Conservation (phyloP, 92 coral and sea anemone species). For the Phymanthus crucifer region DNA sequence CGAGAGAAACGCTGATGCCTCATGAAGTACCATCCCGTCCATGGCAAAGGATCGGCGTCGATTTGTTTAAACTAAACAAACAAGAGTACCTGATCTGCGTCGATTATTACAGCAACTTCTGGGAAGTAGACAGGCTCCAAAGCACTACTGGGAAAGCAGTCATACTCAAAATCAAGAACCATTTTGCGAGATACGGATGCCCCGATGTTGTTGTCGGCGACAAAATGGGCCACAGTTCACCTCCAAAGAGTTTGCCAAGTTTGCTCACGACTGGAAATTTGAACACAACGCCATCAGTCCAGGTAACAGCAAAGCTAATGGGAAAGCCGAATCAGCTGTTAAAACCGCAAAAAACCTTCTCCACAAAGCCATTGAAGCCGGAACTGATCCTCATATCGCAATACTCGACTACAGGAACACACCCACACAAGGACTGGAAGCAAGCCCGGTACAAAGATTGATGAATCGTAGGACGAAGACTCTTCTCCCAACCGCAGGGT, state of each 20-base stretch:
- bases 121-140: background rate
- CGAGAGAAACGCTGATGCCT: too few relatives aligned
- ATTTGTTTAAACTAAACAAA: too few relatives aligned
- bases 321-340: constrained; percentile 14
- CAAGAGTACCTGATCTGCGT: too few relatives aligned
- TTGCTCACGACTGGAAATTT: constrained; percentile 39
- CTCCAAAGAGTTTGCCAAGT: constrained; percentile 24
- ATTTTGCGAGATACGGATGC: constrained; percentile 42
- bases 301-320: constrained; percentile 26
- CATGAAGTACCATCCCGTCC: too few relatives aligned
- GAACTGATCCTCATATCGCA: constrained; percentile 3
- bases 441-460: constrained; percentile 18
- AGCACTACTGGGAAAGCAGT: background rate
- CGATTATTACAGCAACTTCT: constrained; percentile 36
- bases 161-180: constrained; percentile 32
- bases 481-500: background rate
- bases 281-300: constrained; percentile 11
- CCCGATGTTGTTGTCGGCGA: constrained; percentile 29
- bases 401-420: background rate
- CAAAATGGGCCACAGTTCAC: constrained; percentile 48
- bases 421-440: background rate
- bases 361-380: constrained; percentile 12
- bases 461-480: constrained; percentile 10
- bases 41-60: too few relatives aligned
- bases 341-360: constrained; percentile 11